Evolutionary conservation across 2,888 invertebrate species (phyloP).

Genomic region (Thereva nobilitata): DNA sequence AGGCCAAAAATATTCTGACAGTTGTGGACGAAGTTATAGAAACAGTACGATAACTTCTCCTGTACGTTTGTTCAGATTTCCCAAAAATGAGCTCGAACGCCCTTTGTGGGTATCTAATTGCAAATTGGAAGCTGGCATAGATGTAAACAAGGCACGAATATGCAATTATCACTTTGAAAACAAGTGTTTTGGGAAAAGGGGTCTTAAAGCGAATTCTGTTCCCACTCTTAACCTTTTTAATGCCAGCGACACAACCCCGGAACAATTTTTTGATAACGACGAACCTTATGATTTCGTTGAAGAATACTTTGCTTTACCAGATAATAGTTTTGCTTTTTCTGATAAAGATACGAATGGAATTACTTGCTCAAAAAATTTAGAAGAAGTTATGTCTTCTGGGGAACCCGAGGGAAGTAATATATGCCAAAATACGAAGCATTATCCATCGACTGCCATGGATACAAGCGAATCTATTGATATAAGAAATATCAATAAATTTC

Average conservation of each 20-base stretch:
- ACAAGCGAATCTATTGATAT: neutral
- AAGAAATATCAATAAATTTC: neutral
- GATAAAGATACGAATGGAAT: neutral
- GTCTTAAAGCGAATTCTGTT: slow-evolving; percentile 12
- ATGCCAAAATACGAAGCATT: neutral
- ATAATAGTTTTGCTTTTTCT: neutral
- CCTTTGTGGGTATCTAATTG: slow-evolving; percentile 12
- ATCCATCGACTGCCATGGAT: neutral
- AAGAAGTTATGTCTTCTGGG: too few species aligned
- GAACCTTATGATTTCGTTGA: slow-evolving; percentile 13
- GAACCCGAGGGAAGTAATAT: neutral
- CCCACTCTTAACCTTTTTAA: slow-evolving; percentile 14
- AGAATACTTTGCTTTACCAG: neutral
- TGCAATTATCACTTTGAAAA: slow-evolving; percentile 10
- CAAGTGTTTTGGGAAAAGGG: neutral
- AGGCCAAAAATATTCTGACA: too few species aligned
- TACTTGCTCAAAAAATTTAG: too few species aligned
- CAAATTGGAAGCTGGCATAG: neutral
- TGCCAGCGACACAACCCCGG: neutral
- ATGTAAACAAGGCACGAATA: slow-evolving; percentile 3
- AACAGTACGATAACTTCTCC: neutral
- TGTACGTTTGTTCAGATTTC: neutral
- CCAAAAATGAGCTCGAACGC: neutral
- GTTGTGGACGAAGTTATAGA: neutral
- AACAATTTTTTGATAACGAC: neutral